These are phyloP conservation scores for Nebria ingens DNA, from an alignment of 1,140 invertebrate genomes.

Conservation along the genomic window DNA sequence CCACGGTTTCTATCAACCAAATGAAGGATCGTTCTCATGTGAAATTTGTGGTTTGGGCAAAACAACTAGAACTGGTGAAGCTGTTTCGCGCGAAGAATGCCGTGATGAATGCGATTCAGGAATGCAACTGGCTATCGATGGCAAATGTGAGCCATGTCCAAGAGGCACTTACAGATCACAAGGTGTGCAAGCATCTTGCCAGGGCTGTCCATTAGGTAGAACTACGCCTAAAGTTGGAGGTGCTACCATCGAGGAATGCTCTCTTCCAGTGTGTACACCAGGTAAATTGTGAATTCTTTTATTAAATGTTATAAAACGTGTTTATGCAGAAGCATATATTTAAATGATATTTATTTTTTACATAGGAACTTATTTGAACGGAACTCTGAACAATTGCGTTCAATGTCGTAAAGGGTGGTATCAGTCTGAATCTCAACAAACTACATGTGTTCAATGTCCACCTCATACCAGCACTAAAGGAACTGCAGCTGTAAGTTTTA, in stretches of 20 bases:
- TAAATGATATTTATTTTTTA: constrained; percentile 17
- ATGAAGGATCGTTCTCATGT: constrained; percentile 85
- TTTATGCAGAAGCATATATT: neutral
- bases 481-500: constrained; percentile 58
- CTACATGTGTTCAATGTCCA: constrained; percentile 77
- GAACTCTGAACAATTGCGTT: constrained; percentile 72
- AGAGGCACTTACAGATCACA: constrained; percentile 81
- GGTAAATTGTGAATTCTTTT: constrained; percentile 35
- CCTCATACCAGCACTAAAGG: constrained; percentile 85
- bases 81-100: constrained; percentile 78
- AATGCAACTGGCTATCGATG: constrained; percentile 77
- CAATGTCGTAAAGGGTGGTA: constrained; percentile 88
- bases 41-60: constrained; percentile 83
- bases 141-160: constrained; percentile 86
- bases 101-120: constrained; percentile 84
- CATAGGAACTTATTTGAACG: constrained; percentile 81
- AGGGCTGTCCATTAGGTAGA: constrained; percentile 75
- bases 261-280: constrained; percentile 73
- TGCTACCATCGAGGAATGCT: constrained; percentile 80
- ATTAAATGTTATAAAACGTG: constrained; percentile 7
- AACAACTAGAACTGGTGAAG: constrained; percentile 84
- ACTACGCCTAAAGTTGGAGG: constrained; percentile 80
- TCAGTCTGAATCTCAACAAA: constrained; percentile 84
- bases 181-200: constrained; percentile 79
- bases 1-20: constrained; percentile 87